These are phyloP conservation scores for Prietella phreatophila DNA, from an alignment of 2,113 vertebrate species.

Conservation along the genomic window DNA sequence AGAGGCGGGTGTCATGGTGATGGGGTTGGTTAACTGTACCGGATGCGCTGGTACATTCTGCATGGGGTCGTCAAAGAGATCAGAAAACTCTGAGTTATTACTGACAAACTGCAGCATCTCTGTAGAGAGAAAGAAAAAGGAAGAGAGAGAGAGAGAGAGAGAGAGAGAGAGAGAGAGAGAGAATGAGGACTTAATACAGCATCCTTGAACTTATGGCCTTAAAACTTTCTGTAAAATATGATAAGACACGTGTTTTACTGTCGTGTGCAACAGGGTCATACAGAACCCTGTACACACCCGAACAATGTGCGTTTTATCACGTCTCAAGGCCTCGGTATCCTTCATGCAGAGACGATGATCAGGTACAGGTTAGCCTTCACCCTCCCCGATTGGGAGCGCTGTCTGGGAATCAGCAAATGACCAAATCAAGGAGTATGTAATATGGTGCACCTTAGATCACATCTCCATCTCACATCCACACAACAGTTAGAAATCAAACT, in stretches of 20 bases:
- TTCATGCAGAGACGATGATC: too few relatives aligned
- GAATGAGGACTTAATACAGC: not conserved
- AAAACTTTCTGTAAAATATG: not conserved
- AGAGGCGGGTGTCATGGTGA: slow-evolving; percentile 53
- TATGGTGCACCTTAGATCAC: too few relatives aligned
- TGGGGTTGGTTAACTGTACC: slow-evolving; percentile 44
- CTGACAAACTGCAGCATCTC: slow-evolving; percentile 98
- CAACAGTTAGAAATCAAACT: too few relatives aligned
- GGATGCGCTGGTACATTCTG: slow-evolving; percentile 47
- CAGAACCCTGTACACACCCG: too few relatives aligned
- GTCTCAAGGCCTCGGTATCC: too few relatives aligned
- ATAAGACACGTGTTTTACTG: not conserved
- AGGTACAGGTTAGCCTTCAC: too few relatives aligned
- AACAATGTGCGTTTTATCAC: too few relatives aligned
- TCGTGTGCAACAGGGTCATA: not conserved
- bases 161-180: not conserved
- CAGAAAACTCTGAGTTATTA: slow-evolving; percentile 92
- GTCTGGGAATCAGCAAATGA: too few relatives aligned
- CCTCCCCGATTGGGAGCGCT: too few relatives aligned
- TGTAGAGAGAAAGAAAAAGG: slow-evolving; percentile 59
- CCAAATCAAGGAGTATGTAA: too few relatives aligned
- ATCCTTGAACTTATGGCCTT: not conserved
- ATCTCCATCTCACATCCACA: too few relatives aligned
- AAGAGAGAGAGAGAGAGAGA: not conserved
- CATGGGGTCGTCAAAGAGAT: slow-evolving; percentile 84